These are phyloP conservation scores for Pollicipes pollicipes DNA, from an alignment of 1,140 invertebrate species.

Conservation along the genomic window DNA sequence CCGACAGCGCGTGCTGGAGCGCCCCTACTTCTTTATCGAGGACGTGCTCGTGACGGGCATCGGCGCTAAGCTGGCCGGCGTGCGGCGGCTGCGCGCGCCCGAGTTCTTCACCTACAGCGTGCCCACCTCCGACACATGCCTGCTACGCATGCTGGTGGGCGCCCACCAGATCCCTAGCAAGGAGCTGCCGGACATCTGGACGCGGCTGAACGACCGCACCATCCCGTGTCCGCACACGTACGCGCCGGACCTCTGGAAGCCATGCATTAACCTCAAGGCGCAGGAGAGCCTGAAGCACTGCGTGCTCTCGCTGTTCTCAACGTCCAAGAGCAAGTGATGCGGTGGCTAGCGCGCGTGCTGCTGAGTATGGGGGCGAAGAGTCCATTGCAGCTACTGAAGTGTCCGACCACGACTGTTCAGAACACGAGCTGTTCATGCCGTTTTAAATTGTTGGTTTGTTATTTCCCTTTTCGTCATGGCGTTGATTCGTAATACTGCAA, in stretches of 20 bases:
- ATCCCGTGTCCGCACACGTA: background rate
- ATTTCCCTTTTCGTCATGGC: too few species aligned
- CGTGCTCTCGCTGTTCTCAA: background rate
- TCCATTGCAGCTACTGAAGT: too few species aligned
- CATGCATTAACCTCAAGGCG: background rate
- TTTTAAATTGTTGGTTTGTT: too few species aligned
- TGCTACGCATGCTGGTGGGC: background rate
- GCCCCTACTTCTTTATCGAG: constrained; percentile 64
- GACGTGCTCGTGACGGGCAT: constrained; percentile 82
- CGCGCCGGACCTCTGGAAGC: background rate
- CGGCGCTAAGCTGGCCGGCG: constrained; percentile 47
- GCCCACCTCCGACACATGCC: background rate
- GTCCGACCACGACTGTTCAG: too few species aligned
- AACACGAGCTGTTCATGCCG: too few species aligned
- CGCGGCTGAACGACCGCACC: background rate
- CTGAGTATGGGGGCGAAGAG: too few species aligned
- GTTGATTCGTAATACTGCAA: too few species aligned
- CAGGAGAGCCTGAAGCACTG: background rate
- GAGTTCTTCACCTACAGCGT: background rate
- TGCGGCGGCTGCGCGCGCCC: constrained; percentile 44
- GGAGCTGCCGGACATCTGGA: background rate
- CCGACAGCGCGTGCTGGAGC: constrained; percentile 42
- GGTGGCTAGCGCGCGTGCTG: too few species aligned
- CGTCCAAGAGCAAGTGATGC: background rate
- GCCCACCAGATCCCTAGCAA: background rate